These are phyloP conservation scores for Ylistrum balloti DNA, from an alignment of 1,140 invertebrate species.

Conservation along the genomic window DNA sequence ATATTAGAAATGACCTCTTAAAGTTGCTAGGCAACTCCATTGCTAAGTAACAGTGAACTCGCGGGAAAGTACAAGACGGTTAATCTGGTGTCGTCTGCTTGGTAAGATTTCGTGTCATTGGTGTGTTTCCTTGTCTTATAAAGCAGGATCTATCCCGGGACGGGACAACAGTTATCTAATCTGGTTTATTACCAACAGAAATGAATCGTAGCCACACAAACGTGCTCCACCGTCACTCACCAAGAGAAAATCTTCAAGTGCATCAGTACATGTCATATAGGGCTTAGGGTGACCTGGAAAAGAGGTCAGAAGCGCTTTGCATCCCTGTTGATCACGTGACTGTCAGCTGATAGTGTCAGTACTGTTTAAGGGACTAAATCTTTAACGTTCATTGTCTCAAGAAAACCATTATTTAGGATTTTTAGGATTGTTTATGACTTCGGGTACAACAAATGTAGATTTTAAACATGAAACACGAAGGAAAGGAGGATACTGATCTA, in stretches of 20 bases:
- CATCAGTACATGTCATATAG: slow-evolving; percentile 33
- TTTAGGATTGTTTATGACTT: too few relatives aligned
- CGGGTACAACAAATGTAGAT: too few relatives aligned
- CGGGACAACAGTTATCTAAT: slow-evolving; percentile 11
- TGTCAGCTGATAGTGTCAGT: background rate
- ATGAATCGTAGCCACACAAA: background rate
- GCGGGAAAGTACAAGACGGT: slow-evolving; percentile 2
- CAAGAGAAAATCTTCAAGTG: background rate
- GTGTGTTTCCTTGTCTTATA: slow-evolving; percentile 29
- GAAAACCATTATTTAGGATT: too few relatives aligned
- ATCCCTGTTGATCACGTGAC: background rate
- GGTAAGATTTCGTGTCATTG: slow-evolving; percentile 33
- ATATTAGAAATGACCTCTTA: too few relatives aligned
- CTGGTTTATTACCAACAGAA: background rate
- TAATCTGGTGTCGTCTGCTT: slow-evolving; percentile 26
- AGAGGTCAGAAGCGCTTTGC: background rate
- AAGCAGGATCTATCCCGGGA: slow-evolving; percentile 29
- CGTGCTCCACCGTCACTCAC: background rate
- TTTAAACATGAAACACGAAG: too few relatives aligned
- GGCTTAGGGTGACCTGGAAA: background rate
- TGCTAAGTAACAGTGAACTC: slow-evolving; percentile 1
- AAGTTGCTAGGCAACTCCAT: background rate
- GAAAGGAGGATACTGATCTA: too few relatives aligned
- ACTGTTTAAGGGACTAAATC: background rate
- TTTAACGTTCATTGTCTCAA: too few relatives aligned